These are phyloP conservation scores for Vulpes vulpes DNA, from an alignment of 2,113 vertebrate genomes.

Conservation along the genomic window DNA sequence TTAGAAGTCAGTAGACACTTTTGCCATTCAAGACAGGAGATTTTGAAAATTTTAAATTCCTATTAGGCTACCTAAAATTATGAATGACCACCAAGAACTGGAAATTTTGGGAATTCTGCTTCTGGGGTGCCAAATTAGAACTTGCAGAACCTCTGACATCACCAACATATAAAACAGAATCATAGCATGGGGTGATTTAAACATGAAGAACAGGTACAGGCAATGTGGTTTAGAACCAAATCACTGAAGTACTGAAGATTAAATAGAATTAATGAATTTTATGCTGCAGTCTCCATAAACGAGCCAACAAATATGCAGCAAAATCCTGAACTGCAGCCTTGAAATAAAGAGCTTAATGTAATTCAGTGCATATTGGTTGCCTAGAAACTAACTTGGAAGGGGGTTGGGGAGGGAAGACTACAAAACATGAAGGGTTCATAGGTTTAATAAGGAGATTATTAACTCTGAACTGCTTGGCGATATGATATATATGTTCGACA, in stretches of 20 bases:
- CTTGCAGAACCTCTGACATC: background rate
- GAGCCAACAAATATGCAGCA: slow-evolving; percentile 76
- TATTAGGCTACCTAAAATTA: background rate
- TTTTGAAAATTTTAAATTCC: slow-evolving; percentile 22
- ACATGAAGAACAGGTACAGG: background rate
- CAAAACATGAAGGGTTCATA: slow-evolving; percentile 81
- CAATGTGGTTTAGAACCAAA: slow-evolving; percentile 17
- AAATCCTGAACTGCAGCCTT: slow-evolving; percentile 77
- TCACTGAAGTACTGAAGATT: slow-evolving; percentile 37
- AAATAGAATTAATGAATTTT: slow-evolving; percentile 74
- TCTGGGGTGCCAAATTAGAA: slow-evolving; percentile 27
- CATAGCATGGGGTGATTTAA: background rate
- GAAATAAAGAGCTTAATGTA: slow-evolving; percentile 88
- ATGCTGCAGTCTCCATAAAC: slow-evolving; percentile 66
- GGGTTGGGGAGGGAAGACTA: slow-evolving; percentile 69
- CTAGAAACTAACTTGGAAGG: slow-evolving; percentile 87
- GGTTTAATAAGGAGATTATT: slow-evolving; percentile 87
- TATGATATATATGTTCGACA: slow-evolving; percentile 66
- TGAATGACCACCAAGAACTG: background rate
- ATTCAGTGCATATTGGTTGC: slow-evolving; percentile 88
- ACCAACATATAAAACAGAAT: background rate
- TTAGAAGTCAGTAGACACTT: background rate
- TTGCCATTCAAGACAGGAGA: background rate
- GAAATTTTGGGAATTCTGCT: slow-evolving; percentile 28
- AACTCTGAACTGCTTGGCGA: slow-evolving; percentile 78